Evolutionary conservation across 2,888 invertebrate genomes (phyloP), one percentile per base, ranked within the genome.

Genomic region (Strigamia maritima): DNA sequence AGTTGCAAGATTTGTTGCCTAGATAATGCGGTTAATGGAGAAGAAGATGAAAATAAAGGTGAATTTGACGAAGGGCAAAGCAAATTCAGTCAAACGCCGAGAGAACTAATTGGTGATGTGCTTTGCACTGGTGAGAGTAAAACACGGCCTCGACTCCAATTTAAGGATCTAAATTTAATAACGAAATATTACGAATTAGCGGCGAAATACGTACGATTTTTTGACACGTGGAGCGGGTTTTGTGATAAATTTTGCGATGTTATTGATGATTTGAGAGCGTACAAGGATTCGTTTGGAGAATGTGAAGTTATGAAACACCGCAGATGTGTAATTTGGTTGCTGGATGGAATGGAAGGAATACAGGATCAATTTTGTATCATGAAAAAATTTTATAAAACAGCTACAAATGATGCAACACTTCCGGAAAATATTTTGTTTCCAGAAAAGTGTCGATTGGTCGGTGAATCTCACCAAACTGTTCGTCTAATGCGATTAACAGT

Each of bases 141-240:
- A 31, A 31, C 2, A 6, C 31, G 6, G 31, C 6, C 31, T 31
- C 31, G 31, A 31, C n/a, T n/a, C n/a, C n/a, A n/a, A n/a, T n/a
- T n/a, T n/a, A 24, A n/a, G n/a, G 74, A 74, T 24, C 24, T 4
- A 7, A 74, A 74, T 24, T 16, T 16, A 24, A 28, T 74, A 24
- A 74, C 74, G 8, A 74, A 74, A 24, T 74, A 74, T 74, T 74
- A 74, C 26, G 74, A 74, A 7, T 28, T 74, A 24, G 74, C 74
- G 16, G 4, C 22, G 16, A n/a, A 74, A 28, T 74, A 74, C 24
- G 16, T 24, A 7, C 74, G 26, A 3, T 74, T 74, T 74, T 74
- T 74, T 24, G 24, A 24, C 24, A 6, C 74, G 24, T 74, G 74
- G 74, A 74, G 24, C 26, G 74, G 24, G 16, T 74, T 74, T 74